These are phyloP conservation scores for Phalacrocorax aristotelis DNA, from an alignment of 2,113 vertebrate genomes.

Conservation along the genomic window DNA sequence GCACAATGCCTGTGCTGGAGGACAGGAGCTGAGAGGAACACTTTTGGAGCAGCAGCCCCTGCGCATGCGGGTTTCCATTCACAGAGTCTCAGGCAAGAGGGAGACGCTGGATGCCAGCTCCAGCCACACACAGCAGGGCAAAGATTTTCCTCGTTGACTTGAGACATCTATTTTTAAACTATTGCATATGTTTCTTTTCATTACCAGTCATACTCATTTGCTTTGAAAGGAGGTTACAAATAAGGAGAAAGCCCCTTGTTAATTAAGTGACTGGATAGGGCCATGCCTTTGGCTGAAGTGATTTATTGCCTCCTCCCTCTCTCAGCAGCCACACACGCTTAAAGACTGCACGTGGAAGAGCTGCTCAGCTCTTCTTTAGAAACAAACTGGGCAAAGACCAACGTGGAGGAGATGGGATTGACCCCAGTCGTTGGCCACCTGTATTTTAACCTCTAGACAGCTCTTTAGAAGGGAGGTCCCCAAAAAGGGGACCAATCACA, in stretches of 20 bases:
- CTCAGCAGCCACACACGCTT: neutral
- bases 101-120: neutral
- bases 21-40: neutral
- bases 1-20: neutral
- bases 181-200: neutral
- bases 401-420: neutral
- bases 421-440: neutral
- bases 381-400: neutral
- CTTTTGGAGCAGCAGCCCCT: neutral
- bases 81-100: neutral
- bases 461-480: neutral
- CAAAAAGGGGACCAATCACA: neutral
- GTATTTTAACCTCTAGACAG: neutral
- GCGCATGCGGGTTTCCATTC: fast-evolving
- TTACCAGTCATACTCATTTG: neutral
- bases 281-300: neutral
- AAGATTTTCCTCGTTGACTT: neutral
- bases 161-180: slow-evolving; percentile 10
- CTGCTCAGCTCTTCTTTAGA: neutral
- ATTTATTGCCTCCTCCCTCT: slow-evolving; percentile 20
- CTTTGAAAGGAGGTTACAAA: slow-evolving; percentile 33
- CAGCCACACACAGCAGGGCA: neutral
- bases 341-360: neutral
- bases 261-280: neutral
- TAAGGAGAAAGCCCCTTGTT: slow-evolving; percentile 22